A percentile compares a stretch with the other conserved stretches of the same genome.
Evolutionary conservation across 2,797 vertebrate genomes (phyloP).

Genomic region (Kryptopterus vitreolus): DNA sequence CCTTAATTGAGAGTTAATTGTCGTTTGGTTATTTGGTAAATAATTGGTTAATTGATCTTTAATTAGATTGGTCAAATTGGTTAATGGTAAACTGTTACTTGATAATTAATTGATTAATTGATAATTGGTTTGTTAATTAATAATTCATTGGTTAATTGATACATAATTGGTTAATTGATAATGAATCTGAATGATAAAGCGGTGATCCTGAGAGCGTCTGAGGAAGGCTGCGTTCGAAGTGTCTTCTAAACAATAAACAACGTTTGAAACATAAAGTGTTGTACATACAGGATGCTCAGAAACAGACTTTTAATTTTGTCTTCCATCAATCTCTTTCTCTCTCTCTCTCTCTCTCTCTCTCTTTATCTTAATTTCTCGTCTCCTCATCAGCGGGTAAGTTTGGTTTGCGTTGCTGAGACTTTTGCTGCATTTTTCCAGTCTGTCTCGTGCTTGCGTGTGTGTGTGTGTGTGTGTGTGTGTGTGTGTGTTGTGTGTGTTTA

Average conservation of each 20-base stretch:
- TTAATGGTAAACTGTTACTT: too few relatives aligned
- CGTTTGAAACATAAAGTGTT: slow-evolving; percentile 1
- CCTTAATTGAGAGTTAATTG: too few relatives aligned
- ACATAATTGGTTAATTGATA: too few relatives aligned
- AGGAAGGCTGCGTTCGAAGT: too few relatives aligned
- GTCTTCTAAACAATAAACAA: background rate
- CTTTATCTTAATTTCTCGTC: slow-evolving; percentile 57
- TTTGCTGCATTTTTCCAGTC: slow-evolving; percentile 52
- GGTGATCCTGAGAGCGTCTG: too few relatives aligned
- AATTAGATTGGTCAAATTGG: too few relatives aligned
- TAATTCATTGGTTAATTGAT: too few relatives aligned
- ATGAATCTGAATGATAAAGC: too few relatives aligned
- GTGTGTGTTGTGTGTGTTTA: slow-evolving; percentile 27
- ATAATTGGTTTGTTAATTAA: too few relatives aligned
- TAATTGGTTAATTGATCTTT: too few relatives aligned
- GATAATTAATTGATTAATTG: too few relatives aligned
- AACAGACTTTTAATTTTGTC: slow-evolving; percentile 93
- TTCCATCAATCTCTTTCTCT: slow-evolving; percentile 80
- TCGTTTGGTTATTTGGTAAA: too few relatives aligned
- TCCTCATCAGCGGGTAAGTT: slow-evolving; percentile 68
- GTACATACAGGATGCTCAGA: slow-evolving; percentile 60
- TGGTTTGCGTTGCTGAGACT: slow-evolving; percentile 56
- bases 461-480: slow-evolving; percentile 50
- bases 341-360: slow-evolving; percentile 46
- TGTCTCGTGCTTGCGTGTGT: slow-evolving; percentile 53